Evolutionary conservation across 2,888 invertebrate genomes (phyloP), one percentile per base, ranked within the genome.

Genomic region (Xanthostigma xanthostigma): DNA sequence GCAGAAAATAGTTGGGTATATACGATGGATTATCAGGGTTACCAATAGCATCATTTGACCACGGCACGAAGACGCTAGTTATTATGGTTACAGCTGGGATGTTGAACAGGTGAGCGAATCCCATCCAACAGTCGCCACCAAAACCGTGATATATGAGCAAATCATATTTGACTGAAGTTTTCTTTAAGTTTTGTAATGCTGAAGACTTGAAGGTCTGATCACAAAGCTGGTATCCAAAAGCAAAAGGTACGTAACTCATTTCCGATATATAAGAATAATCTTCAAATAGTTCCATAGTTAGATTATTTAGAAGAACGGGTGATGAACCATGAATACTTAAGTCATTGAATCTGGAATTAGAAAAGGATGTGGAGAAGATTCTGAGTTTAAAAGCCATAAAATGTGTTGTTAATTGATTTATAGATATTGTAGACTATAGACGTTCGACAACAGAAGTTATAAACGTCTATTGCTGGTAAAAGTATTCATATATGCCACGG

Each of bases 71-170:
- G 0, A 68, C 62, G 45, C 75, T 73, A 1, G 75, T 73, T 33
- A 75, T 75, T 2, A 75, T 52, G 0, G 70, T 75, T 1, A 81
- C 67, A 2, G 75, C 69, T 1, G 80, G 78, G 8, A 72, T 68
- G 33, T 70, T 63, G 44, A 80, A 60, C 47, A 72, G 60, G 57
- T 78, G 64, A 2, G 75, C 76, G n/a, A 81, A 63, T 0, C 75
- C 79, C 53, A 79, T 61, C 43, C 74, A 62, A 55, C 80, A 80
- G 52, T 80, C 78, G 14, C 72, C 70, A 50, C 72, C 74, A 54
- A 80, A 81, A 50, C 72, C 68, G 60, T 79, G 78, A 8, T 70
- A 66, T 5, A 80, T 60, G 1, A 78, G 62, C 6, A 79, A 55
- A 45, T 62, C 62, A 36, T 54, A 54, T 36, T 52, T 53, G 13